Base-by-base conservation (phyloP, 53 echinoderm and acorn worm genomes). In the Holothuria scabra region DNA sequence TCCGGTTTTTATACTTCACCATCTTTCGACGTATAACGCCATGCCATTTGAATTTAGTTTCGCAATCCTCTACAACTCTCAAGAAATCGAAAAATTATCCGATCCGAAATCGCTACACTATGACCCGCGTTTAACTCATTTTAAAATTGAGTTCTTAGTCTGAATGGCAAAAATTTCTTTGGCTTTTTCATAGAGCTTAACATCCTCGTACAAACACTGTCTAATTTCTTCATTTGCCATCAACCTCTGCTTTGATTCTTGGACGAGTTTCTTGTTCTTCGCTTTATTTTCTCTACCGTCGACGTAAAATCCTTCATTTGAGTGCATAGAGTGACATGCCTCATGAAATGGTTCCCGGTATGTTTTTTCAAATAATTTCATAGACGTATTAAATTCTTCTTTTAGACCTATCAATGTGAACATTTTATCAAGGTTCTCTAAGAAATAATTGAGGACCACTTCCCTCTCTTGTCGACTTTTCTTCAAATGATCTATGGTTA, bases 171-270 rank as follows among this genome's bases (percentile, higher is more conserved):
- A 78, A 12, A 78, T 78, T 78, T 78, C 58, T 18, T 23, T 57
- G 13, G 78, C 78, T 57, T 78, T 78, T 46, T 78, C 78, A 21
- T 78, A 78, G 13, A 78, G 28, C 33, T 57, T 56, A 59, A 78
- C 56, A 78, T 78, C 78, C 52, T 56, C 78, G 21, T 78, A 52
- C 18, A 78, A 30, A 28, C 56, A 56, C 25, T 31, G 26, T 57
- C 48, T 58, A 31, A 78, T 58, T 25, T 56, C 78, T 9, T 57
- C 31, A 58, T 58, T 78, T 58, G 58, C 58, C 29, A 26, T 29
- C 28, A 78, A 78, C 59, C 49, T 25, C 6, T 4, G 26, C 31
- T 31, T 56, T 1, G 52, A 56, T 57, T 58, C 58, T 31, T 57
- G 49, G 28, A 33, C 22, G 31, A 78, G 32, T 19, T 58, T 57